These are phyloP conservation scores for Paguma larvata DNA, from an alignment of 2,797 vertebrate genomes.

Conservation along the genomic window DNA sequence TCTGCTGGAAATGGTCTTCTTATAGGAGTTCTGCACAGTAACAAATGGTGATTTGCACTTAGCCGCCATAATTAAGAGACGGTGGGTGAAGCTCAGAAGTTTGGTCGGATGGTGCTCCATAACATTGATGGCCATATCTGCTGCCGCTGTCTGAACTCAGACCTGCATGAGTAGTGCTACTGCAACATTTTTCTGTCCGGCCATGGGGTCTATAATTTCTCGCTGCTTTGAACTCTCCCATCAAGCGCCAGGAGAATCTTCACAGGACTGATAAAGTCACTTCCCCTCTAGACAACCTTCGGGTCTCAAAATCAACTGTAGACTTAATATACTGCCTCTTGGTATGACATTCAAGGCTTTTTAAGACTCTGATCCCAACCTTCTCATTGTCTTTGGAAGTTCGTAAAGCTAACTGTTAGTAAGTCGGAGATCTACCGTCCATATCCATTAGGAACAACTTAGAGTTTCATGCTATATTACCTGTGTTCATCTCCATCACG, in stretches of 20 bases:
- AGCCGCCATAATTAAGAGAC: not conserved
- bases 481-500: not conserved
- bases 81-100: not conserved
- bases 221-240: not conserved
- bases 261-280: not conserved
- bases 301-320: not conserved
- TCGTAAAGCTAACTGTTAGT: not conserved
- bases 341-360: not conserved
- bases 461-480: not conserved
- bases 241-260: not conserved
- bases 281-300: not conserved
- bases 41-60: not conserved
- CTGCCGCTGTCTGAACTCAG: not conserved
- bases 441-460: not conserved
- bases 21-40: not conserved
- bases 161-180: not conserved
- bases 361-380: not conserved
- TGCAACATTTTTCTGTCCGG: not conserved
- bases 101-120: not conserved
- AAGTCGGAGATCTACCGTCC: not conserved
- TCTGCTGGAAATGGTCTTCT: not conserved
- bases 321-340: not conserved
- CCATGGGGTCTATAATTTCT: not conserved
- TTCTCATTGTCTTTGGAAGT: not conserved
- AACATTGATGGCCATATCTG: not conserved